Base-by-base conservation (phyloP, 2,797 vertebrate genomes). In the Scolopax rusticola region DNA sequence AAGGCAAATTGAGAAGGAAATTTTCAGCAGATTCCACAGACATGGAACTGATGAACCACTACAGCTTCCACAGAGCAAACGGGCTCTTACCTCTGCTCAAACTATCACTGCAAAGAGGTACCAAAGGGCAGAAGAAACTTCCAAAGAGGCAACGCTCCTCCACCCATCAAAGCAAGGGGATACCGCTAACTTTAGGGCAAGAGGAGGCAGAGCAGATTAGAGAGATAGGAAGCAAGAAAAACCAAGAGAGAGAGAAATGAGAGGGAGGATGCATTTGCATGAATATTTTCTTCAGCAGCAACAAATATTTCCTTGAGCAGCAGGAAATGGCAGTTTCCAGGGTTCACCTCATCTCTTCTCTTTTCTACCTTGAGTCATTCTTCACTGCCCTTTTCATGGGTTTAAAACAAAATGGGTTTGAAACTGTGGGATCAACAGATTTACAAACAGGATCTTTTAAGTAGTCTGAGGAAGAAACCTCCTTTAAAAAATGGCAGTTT, bases 151-250 rank as follows among this genome's bases (percentile, higher is more conserved):
- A 54, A 54, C 1, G 5, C 15, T 92, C 43, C 56, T 95, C 36
- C 75, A 73, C 65, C 64, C 76, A 68, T 59, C 73, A 74, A 69
- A 91, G 89, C 75, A 92, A 93, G 65, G 51, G 60, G 33, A 85
- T 11, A 84, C 51, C 54, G 70, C 87, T 85, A 38, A 60, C 75
- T 82, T 25, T 43, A 36, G 33, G 47, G 47, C 28, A 96, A 61
- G 47, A 89, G 10, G 12, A 56, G 2, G 16, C 16, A 21, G 4
- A 73, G 32, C 6, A 74, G 33, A 56, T 41, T 47, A 61, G 25
- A 78, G 12, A 23, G 11, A 38, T 15, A 70, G 9, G n/a, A 59
- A 84, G 63, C 23, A 71, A 50, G 38, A 32, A 41, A 54, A 79
- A 10, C 8, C 12, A 7, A 64, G 11, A 19, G 48, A 60, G 23